Conservation (phyloP, 2,888 invertebrate species). For the Drosophila kambysellisi region DNA sequence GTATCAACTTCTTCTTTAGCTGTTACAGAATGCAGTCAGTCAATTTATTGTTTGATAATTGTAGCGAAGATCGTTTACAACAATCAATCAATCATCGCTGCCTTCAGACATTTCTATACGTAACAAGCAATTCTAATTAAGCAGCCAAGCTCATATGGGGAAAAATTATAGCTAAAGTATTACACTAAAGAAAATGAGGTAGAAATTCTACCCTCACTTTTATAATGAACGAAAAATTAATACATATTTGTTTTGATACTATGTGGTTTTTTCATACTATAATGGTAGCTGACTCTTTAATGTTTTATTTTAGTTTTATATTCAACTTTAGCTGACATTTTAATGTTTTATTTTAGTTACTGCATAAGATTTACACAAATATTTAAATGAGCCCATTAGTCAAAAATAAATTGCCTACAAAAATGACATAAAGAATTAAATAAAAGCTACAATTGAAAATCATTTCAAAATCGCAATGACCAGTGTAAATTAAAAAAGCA, state of each 20-base stretch:
- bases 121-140: slow-evolving; percentile 59
- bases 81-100: slow-evolving; percentile 40
- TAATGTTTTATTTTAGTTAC: background rate
- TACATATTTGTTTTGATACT: background rate
- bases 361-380: background rate
- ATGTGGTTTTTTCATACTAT: background rate
- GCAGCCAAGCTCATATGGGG: slow-evolving; percentile 7
- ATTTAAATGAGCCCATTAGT: background rate
- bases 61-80: slow-evolving; percentile 38
- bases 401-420: background rate
- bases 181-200: slow-evolving; percentile 28
- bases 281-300: background rate
- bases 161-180: slow-evolving; percentile 21
- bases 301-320: background rate
- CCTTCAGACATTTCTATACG: slow-evolving; percentile 38
- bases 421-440: background rate
- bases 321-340: background rate
- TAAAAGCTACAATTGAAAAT: slow-evolving; percentile 1
- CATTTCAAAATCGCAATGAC: background rate
- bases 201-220: background rate
- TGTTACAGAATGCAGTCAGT: slow-evolving; percentile 19
- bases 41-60: slow-evolving; percentile 36
- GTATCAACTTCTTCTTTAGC: slow-evolving; percentile 15
- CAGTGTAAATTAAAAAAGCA: slow-evolving; percentile 35
- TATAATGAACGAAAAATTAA: background rate